These are phyloP conservation scores for Oenanthe oenanthe DNA, from an alignment of 2,113 vertebrate species.

Conservation along the genomic window DNA sequence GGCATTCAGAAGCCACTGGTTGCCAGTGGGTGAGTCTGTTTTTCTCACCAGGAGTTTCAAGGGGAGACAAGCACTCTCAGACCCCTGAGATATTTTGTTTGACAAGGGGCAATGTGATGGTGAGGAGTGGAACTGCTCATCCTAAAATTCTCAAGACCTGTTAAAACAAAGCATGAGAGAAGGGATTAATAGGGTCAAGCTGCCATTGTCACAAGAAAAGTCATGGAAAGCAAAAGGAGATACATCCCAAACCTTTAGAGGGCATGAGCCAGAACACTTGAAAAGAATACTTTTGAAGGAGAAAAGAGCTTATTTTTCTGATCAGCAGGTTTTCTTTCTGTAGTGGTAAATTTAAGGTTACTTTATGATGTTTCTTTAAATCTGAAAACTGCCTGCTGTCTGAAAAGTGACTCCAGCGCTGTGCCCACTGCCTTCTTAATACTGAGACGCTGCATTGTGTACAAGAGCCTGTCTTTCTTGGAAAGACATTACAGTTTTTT, in stretches of 20 bases:
- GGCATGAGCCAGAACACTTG: background rate
- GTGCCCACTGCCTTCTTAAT: background rate
- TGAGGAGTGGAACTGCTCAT: background rate
- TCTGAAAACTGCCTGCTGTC: background rate
- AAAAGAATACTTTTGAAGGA: background rate
- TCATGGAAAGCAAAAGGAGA: background rate
- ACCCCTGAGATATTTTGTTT: background rate
- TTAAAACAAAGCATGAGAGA: background rate
- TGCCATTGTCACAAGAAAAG: background rate
- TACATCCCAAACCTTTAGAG: background rate
- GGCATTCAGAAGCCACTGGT: background rate
- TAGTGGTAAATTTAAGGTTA: background rate
- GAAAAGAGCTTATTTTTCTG: background rate
- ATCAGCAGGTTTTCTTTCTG: background rate
- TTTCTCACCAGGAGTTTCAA: background rate
- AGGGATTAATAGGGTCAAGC: background rate
- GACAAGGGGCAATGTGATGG: background rate
- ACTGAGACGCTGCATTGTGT: background rate
- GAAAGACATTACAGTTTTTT: constrained; percentile 4
- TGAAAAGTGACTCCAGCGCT: background rate
- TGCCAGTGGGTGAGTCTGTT: background rate
- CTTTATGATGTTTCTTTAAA: background rate
- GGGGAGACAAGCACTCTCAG: background rate
- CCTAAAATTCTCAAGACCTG: background rate
- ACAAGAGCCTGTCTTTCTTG: background rate